Evolutionary conservation across 1,140 invertebrate genomes (phyloP), one percentile per base, ranked within the genome.

Genomic region (Hyles vespertilio): DNA sequence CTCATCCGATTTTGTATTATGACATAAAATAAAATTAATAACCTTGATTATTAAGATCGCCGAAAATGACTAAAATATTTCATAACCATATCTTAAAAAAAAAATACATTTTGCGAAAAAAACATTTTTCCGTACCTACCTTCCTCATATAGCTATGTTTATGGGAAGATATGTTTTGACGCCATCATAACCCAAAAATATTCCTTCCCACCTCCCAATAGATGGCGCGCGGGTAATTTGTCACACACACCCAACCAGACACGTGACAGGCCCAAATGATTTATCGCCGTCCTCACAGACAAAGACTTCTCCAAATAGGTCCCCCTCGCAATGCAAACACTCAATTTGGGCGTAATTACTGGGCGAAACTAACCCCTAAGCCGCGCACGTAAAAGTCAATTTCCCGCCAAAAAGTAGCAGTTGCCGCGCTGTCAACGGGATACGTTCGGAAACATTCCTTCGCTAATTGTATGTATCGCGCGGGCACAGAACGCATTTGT

Each of bases 281-380:
- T 86, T 83, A 86, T 86, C 69, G 67, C 72, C 67, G 63, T 70
- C 69, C 68, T 53, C 71, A 69, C 76, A 81, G 69, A 84, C 76
- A 79, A 80, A 85, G 79, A 75, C 75, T 74, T 79, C 82, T 84
- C 72, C 70, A 82, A 86, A 86, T 80, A 84, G 73, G 70, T 74
- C 80, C 76, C 74, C 75, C 74, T 80, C 73, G 69, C 59, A 74
- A 80, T 74, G 72, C 79, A 81, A 84, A 84, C 79, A 82, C 72
- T 81, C 77, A 79, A 83, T 83, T 80, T 79, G 64, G 67, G 59
- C 63, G 67, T 74, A 77, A 83, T 81, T 79, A 79, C 57, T 59
- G 56, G 52, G 61, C 69, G 70, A 81, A 80, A 73, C 68, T 81
- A 70, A 73, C 65, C 79, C 74, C 64, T 84, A 83, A 70, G 66